Base-by-base conservation (phyloP, 2,113 vertebrate species). In the Stictonetta naevosa region DNA sequence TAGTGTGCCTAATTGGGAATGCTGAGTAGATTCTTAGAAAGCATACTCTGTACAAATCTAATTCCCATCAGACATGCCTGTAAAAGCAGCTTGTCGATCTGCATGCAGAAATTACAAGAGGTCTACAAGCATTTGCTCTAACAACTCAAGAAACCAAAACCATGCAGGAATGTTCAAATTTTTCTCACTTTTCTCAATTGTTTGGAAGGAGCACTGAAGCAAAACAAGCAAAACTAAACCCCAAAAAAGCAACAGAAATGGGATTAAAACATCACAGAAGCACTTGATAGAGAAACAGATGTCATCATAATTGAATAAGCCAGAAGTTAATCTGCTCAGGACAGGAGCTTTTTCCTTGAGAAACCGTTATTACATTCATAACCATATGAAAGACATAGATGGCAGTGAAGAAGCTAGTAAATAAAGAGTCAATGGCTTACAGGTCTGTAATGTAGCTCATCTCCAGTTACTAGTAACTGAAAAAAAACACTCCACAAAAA, bases 211-310 rank as follows among this genome's bases (percentile, higher is more conserved):
- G 63, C n/a, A 31, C 16, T 92, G 38, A 92, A 66, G 64, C 40
- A 53, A 88, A 79, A 73, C 1, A 7, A 16, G 31, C 21, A 38
- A 29, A 69, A 55, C 20, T n/a, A n/a, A 55, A 33, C 16, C 20
- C 25, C 2, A 0, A 5, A 74, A 81, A 91, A 0, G 3, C 23
- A 28, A 67, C 17, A 31, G n/a, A 74, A 63, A 53, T 2, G 15
- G 48, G 21, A 86, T 3, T 3, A 19, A 66, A 73, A 78, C 11
- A 42, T 1, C 72, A 64, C 46, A 80, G 59, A 87, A 83, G 10
- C 17, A 20, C 11, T 52, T 42, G 3, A 48, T 78, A 38, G 0
- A 64, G 42, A 28, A 92, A 62, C 5, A 74, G 75, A 67, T 83
- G 48, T 5, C 31, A 40, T 23, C 8, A 31, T 46, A 75, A 46